These are phyloP conservation scores for Cheilosia soror DNA, from an alignment of 2,888 invertebrate genomes.

Conservation along the genomic window DNA sequence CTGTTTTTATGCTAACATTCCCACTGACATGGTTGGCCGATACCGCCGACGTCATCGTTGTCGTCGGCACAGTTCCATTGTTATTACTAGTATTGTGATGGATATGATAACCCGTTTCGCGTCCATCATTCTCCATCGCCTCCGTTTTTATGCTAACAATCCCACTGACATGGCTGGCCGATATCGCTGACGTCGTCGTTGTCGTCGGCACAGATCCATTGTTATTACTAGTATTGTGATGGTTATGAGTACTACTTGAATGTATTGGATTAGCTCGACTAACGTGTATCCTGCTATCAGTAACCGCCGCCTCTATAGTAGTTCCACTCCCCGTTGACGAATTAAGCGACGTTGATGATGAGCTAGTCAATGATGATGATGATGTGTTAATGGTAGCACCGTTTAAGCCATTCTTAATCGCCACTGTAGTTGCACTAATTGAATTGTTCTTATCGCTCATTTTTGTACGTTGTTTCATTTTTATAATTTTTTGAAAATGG, in stretches of 20 bases:
- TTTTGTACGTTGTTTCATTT: conserved; percentile 89
- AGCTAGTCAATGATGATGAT: conserved; percentile 53
- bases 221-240: conserved; percentile 60
- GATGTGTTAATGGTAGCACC: conserved; percentile 83
- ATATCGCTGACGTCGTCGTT: conserved; percentile 59
- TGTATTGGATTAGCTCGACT: conserved; percentile 68
- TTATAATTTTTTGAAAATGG: conserved; percentile 77
- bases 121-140: conserved; percentile 57
- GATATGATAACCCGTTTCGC: conserved; percentile 55
- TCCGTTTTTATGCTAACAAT: conserved; percentile 60
- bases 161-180: conserved; percentile 41
- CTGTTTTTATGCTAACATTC: conserved; percentile 57
- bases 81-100: conserved; percentile 57
- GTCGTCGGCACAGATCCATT: conserved; percentile 73
- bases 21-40: conserved; percentile 45
- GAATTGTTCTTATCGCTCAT: conserved; percentile 88
- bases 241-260: conserved; percentile 66
- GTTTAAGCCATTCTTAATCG: conserved; percentile 87
- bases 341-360: conserved; percentile 70
- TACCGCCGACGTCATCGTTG: conserved; percentile 60
- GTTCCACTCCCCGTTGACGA: conserved; percentile 65
- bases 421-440: conserved; percentile 81
- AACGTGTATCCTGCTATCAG: conserved; percentile 71
- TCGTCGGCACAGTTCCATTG: conserved; percentile 72
- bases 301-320: conserved; percentile 76